Base-by-base conservation (phyloP, 2,888 invertebrate genomes). In the Hipparchia sbordonii region DNA sequence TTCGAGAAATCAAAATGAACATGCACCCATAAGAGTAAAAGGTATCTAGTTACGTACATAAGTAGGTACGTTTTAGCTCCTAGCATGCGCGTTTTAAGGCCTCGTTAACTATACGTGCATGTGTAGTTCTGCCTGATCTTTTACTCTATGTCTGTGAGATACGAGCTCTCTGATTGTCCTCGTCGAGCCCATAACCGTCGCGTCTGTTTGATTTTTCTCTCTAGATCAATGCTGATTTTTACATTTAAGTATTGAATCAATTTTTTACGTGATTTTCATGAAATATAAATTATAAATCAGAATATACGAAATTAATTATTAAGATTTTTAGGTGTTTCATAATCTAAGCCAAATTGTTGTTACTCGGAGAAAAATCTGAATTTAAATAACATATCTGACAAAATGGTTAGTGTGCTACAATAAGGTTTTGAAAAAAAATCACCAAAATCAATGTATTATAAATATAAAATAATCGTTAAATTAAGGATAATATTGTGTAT, bases 331-430 rank as follows among this genome's bases (percentile, higher is more conserved):
- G 85, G 86, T 84, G 75, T 87, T 87, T 88, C 85, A 85, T 88
- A 86, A 84, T 87, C 79, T 87, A 90, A 90, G 90, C 89, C 90
- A 92, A 92, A 92, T 91, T 89, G 86, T 92, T 90, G 86, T 92
- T 90, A 92, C 91, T 87, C 87, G 91, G 92, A 91, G 89, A 90
- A 92, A 89, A 92, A 91, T 91, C 92, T 87, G 93, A 93, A 93
- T 93, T 93, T 93, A 93, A 91, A 92, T 91, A 84, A 93, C 93
- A 93, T 93, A 93, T 93, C 93, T 92, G 91, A 92, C 90, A 93
- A 92, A 91, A 93, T 93, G 93, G 93, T 93, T 93, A 93, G 93
- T 93, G 93, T 93, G 91, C 90, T 93, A 93, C 92, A 89, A 89
- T 93, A 92, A 92, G 92, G 88, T 89, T 89, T 88, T 87, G 87